These are phyloP conservation scores for Anastrepha obliqua DNA, from an alignment of 1,140 invertebrate genomes.

Conservation along the genomic window DNA sequence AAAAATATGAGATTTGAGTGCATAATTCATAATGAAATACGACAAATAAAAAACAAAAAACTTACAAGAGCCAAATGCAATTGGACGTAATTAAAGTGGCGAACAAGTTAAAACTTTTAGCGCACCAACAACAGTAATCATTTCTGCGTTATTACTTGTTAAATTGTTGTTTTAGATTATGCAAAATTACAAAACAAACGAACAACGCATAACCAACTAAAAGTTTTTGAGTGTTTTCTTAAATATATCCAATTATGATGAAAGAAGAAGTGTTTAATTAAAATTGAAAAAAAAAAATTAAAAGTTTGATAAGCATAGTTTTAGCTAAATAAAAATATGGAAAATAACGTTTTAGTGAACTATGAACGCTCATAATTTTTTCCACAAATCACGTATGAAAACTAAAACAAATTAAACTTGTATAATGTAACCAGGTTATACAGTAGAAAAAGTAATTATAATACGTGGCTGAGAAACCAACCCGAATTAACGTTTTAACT, in stretches of 20 bases:
- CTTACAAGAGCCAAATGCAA: neutral
- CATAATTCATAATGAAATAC: neutral
- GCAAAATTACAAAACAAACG: neutral
- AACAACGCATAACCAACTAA: neutral
- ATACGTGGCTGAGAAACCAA: neutral
- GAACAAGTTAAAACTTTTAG: neutral
- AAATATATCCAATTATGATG: neutral
- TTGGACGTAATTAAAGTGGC: neutral
- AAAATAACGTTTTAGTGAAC: neutral
- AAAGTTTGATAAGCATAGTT: neutral
- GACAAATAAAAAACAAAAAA: neutral
- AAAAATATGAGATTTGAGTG: constrained; percentile 9
- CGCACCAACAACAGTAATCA: too few relatives aligned
- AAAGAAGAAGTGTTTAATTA: neutral
- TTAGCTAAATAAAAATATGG: neutral
- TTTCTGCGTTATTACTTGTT: too few relatives aligned
- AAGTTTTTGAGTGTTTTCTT: neutral
- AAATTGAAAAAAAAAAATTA: neutral
- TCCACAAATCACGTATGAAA: neutral
- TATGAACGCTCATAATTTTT: neutral
- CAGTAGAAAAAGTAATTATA: neutral
- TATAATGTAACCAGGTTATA: neutral
- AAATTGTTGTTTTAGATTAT: too few relatives aligned
- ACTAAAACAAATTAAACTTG: neutral
- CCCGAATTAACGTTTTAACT: neutral